Evolutionary conservation across 2,888 invertebrate genomes (phyloP), one percentile per base, ranked within the genome.

Genomic region (Acronicta aceris): DNA sequence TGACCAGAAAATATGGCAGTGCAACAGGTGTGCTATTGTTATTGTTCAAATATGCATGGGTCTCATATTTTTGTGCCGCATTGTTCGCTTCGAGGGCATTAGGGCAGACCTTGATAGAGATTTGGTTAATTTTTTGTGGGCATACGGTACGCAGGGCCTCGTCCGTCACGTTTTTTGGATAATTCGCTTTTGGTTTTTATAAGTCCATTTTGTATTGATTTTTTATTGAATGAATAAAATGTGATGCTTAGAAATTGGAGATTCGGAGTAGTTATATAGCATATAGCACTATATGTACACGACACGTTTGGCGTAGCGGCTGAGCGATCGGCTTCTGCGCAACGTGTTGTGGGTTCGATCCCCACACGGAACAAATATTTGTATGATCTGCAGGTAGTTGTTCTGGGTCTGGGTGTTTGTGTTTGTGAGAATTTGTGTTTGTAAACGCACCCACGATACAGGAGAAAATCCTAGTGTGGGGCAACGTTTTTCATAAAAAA

Each of bases 1-100:
- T 59, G 59, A 64, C 60, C 76, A 80, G 81, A 82, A 79, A 76
- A 63, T 77, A 66, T 76, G 53, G 70, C 58, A 63, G 49, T 58
- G 21, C 41, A 79, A 86, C 89, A 90, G 90, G 90, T 90, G 90
- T 74, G 63, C 76, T 74, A 84, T 89, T 90, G 87, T 88, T 85
- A 74, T 78, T 76, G 71, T 79, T 78, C 77, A 85, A 86, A 88
- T 86, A 88, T 85, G 84, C 82, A 82, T 82, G 78, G 82, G 81
- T 80, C 74, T 85, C 72, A 75, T 85, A 72, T 74, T 76, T 66
- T 65, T 65, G 63, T 60, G 50, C 40, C 45, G 67, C 57, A 78
- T 78, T 76, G 74, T 78, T 69, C 62, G 43, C 33, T 59, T 76
- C 47, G 65, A 77, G 81, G 83, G 83, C 81, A 84, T 83, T 83